A percentile compares a stretch with the other conserved stretches of the same genome.
phyloP scores from a whole-genome alignment of 2,113 vertebrate genomes.

The Myotis yumanensis region DNA sequence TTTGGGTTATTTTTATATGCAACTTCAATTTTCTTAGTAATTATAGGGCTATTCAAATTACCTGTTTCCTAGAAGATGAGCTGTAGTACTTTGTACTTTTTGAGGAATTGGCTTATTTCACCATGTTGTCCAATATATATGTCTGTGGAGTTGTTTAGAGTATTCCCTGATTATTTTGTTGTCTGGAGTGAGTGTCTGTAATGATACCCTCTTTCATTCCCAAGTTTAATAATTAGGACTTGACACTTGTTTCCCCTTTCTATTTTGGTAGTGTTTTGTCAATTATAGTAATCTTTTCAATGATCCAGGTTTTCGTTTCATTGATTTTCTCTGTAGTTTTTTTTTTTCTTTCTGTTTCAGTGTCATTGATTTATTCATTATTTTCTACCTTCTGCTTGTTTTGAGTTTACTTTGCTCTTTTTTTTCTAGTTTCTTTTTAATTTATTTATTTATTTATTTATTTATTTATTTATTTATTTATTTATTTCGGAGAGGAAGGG shows the following conservation, averaged over 20 bases:
- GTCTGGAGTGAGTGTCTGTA: neutral
- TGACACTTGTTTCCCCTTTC: neutral
- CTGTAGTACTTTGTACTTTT: neutral
- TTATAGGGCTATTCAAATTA: neutral
- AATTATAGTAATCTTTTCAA: neutral
- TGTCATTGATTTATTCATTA: neutral
- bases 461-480: too few relatives aligned
- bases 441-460: too few relatives aligned
- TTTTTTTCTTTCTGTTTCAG: neutral
- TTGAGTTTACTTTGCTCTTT: neutral
- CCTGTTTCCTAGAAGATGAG: neutral
- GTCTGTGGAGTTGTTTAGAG: neutral
- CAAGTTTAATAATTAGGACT: neutral
- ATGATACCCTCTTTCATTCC: neutral
- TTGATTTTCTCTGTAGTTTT: neutral
- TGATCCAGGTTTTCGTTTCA: neutral
- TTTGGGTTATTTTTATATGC: neutral
- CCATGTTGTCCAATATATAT: neutral
- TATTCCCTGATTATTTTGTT: neutral
- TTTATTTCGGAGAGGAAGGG: too few relatives aligned
- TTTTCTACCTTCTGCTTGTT: neutral
- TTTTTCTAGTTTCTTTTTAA: neutral
- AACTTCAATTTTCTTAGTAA: neutral
- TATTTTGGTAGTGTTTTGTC: neutral
- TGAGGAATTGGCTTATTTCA: neutral